A percentile compares a stretch with the other conserved stretches of the same genome.
phyloP scores from a whole-genome alignment of 2,113 vertebrate species.

The Tamias sibiricus region DNA sequence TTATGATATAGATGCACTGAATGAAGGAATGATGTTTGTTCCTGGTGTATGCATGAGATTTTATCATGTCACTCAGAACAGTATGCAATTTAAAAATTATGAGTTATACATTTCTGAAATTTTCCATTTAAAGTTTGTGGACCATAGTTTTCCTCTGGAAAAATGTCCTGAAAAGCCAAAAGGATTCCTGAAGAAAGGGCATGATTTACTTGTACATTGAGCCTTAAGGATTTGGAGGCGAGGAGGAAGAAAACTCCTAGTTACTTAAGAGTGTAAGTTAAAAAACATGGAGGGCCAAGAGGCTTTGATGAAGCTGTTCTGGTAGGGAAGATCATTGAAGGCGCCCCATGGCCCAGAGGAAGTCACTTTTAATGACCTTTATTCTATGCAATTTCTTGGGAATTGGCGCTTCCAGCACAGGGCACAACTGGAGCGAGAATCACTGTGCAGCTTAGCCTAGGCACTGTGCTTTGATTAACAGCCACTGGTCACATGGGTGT shows the following conservation, averaged over 20 bases:
- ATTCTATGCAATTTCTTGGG: background rate
- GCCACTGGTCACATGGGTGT: background rate
- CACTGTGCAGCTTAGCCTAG: background rate
- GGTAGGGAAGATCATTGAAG: background rate
- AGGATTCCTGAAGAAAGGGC: background rate
- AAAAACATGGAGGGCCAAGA: background rate
- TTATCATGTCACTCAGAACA: background rate
- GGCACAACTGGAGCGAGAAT: background rate
- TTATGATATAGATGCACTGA: background rate
- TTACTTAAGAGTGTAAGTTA: background rate
- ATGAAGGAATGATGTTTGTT: too few relatives aligned
- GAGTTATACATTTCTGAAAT: background rate
- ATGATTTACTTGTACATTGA: background rate
- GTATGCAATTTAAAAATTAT: background rate
- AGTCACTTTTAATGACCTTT: background rate
- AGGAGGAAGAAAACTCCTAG: background rate
- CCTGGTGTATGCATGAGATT: background rate
- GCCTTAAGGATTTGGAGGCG: background rate
- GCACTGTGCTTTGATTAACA: background rate
- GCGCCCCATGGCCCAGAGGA: background rate
- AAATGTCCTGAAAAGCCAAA: background rate
- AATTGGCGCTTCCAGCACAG: background rate
- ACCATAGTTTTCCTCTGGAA: background rate
- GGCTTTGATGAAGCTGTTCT: background rate
- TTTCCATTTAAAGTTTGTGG: background rate